phyloP scores from a whole-genome alignment of 2,113 vertebrate genomes.

The Pangasianodon gigas region DNA sequence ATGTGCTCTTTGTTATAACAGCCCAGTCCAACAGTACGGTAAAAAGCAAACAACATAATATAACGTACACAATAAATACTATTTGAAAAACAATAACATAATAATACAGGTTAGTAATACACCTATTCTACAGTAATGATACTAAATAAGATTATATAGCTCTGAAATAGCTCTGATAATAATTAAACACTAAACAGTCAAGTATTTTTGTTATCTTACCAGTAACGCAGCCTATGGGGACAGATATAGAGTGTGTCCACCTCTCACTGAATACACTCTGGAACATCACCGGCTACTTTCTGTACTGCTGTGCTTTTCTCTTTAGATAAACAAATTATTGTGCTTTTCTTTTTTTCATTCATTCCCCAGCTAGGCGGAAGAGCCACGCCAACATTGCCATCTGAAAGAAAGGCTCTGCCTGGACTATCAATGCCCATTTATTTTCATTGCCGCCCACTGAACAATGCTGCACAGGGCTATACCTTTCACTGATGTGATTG shows the following conservation, averaged over 20 bases:
- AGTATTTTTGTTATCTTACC: neutral
- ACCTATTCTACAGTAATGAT: neutral
- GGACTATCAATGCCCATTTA: neutral
- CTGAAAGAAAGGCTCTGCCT: slow-evolving; percentile 31
- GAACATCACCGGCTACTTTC: neutral
- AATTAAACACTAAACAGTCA: neutral
- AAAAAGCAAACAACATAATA: neutral
- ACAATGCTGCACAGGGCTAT: slow-evolving; percentile 15
- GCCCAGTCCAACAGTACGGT: neutral
- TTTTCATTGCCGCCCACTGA: neutral
- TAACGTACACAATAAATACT: neutral
- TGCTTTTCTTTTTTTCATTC: slow-evolving; percentile 12
- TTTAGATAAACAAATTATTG: slow-evolving; percentile 48
- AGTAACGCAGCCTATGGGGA: neutral
- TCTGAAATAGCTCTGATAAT: neutral
- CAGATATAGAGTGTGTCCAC: neutral
- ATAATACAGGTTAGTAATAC: no score
- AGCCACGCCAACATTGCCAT: slow-evolving; percentile 4
- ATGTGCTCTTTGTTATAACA: neutral
- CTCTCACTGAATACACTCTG: neutral
- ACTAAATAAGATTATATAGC: neutral
- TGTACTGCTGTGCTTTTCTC: slow-evolving; percentile 11
- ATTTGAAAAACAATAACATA: neutral
- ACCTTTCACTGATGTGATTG: neutral
- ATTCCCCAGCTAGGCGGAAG: slow-evolving; percentile 39